Percentiles rank a stretch among this genome's conserved stretches.
These are phyloP conservation scores for Vanacampus margaritifer DNA, from an alignment of 2,113 vertebrate species.

Conservation along the genomic window DNA sequence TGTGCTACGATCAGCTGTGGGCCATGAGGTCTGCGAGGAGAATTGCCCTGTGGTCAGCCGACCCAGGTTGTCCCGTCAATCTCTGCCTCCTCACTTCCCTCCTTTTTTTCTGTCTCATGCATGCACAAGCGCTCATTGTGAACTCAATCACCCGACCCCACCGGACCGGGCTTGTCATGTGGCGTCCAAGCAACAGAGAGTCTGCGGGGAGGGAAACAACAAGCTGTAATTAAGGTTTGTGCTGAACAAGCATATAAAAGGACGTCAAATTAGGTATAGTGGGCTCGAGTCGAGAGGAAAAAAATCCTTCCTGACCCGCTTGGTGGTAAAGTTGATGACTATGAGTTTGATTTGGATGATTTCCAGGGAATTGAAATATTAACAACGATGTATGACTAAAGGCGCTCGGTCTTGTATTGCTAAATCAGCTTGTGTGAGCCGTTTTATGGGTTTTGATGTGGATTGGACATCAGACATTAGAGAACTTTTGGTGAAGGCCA, in stretches of 20 bases:
- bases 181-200: slow-evolving; percentile 20
- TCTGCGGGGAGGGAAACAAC: slow-evolving; percentile 32
- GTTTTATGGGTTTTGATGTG: background rate
- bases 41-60: slow-evolving; percentile 55
- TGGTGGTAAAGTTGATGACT: slow-evolving; percentile 4
- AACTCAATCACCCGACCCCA: slow-evolving; percentile 55
- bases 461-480: background rate
- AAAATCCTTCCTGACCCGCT: slow-evolving; percentile 8
- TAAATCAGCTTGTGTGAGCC: background rate
- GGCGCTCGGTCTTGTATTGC: background rate
- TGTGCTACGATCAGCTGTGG: slow-evolving; percentile 60
- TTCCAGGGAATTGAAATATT: slow-evolving; percentile 11
- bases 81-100: slow-evolving; percentile 19
- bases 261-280: slow-evolving; percentile 25
- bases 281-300: slow-evolving; percentile 7
- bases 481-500: background rate
- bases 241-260: slow-evolving; percentile 40
- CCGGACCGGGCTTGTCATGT: slow-evolving; percentile 29
- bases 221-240: slow-evolving; percentile 48
- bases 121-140: slow-evolving; percentile 25
- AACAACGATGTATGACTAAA: slow-evolving; percentile 11
- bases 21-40: slow-evolving; percentile 44
- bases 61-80: slow-evolving; percentile 40
- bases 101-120: background rate
- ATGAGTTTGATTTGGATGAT: slow-evolving; percentile 24